A percentile compares a stretch with the other conserved stretches of the same genome.
phyloP scores from a whole-genome alignment of 2,797 vertebrate species.

The Fundulus diaphanus region DNA sequence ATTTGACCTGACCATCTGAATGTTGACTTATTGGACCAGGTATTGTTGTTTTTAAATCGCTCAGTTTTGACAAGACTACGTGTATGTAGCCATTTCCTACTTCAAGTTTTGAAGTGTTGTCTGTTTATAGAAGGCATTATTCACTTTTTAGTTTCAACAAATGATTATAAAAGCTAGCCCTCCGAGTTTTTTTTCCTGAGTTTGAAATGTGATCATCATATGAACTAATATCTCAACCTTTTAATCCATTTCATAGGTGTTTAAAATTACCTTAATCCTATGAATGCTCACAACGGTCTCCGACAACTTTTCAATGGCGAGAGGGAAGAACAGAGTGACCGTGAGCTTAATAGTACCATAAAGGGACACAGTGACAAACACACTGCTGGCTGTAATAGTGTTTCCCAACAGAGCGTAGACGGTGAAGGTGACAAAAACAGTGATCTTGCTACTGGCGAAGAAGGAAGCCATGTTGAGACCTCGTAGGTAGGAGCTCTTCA shows the following conservation, averaged over 20 bases:
- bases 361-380: slow-evolving; percentile 90
- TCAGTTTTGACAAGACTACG: too few relatives aligned
- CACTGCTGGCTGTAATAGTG: slow-evolving; percentile 85
- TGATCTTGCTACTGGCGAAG: slow-evolving; percentile 92
- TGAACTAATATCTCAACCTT: not conserved
- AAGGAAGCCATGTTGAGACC: slow-evolving; percentile 94
- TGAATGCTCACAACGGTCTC: slow-evolving; percentile 87
- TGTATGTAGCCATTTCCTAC: too few relatives aligned
- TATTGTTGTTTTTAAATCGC: too few relatives aligned
- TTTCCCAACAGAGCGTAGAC: slow-evolving; percentile 87
- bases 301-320: slow-evolving; percentile 87
- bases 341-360: slow-evolving; percentile 86
- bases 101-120: too few relatives aligned
- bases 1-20: too few relatives aligned
- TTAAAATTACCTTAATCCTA: slow-evolving; percentile 86
- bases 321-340: slow-evolving; percentile 91
- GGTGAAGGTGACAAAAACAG: slow-evolving; percentile 89
- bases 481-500: slow-evolving; percentile 92
- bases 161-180: too few relatives aligned
- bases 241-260: not conserved
- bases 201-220: too few relatives aligned
- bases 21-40: too few relatives aligned
- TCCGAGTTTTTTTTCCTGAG: too few relatives aligned
- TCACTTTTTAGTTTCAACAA: too few relatives aligned
- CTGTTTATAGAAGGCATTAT: too few relatives aligned